Conservation (phyloP, 2,797 vertebrate species). For the Simalia tracyae region DNA sequence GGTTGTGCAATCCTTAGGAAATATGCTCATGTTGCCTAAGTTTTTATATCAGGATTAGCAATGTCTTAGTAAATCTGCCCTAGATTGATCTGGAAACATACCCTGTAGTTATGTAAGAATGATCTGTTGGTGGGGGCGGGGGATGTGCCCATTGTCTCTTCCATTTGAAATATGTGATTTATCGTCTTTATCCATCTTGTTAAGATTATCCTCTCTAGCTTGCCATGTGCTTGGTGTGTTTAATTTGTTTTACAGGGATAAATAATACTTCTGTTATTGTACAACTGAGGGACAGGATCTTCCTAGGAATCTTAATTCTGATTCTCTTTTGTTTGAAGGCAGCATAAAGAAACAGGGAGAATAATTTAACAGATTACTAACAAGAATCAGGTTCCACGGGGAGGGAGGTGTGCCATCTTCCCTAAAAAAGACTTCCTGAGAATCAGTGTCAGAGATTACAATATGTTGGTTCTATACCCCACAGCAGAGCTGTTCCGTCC, state of each 20-base stretch:
- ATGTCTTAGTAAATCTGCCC: constrained; percentile 19
- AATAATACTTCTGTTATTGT: constrained; percentile 26
- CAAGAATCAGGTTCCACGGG: not conserved
- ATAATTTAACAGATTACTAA: not conserved
- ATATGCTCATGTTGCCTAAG: constrained; percentile 14
- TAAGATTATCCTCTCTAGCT: constrained; percentile 29
- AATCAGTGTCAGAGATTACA: not conserved
- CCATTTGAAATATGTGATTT: constrained; percentile 43
- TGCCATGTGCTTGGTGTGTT: constrained; percentile 5
- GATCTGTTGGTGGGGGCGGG: constrained; percentile 20
- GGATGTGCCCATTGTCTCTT: constrained; percentile 14
- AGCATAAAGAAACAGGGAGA: not conserved
- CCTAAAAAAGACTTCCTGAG: not conserved
- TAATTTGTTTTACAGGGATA: constrained; percentile 20
- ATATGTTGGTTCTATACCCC: not conserved
- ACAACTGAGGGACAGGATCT: not conserved
- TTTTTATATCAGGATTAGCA: constrained; percentile 40
- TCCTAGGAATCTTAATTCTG: not conserved
- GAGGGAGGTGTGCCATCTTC: not conserved
- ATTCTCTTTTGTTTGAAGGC: not conserved
- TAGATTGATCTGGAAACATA: constrained; percentile 42
- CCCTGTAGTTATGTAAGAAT: constrained; percentile 10
- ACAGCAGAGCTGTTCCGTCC: not conserved
- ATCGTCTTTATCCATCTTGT: constrained; percentile 15
- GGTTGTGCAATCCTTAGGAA: not conserved